Base-by-base conservation (phyloP, 2,113 vertebrate species). In the Dasypus novemcinctus region DNA sequence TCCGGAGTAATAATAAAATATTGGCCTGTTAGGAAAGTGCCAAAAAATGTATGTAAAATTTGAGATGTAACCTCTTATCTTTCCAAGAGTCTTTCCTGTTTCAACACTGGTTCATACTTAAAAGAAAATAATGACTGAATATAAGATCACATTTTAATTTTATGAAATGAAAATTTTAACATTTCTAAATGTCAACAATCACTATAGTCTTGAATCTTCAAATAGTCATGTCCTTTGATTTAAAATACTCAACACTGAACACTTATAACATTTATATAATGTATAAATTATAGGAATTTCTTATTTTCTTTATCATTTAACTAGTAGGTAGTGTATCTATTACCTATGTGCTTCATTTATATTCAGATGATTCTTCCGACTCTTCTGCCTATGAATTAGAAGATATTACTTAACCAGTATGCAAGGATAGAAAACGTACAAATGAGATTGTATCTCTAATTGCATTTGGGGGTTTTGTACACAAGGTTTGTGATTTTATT, bases 111-210 rank as follows among this genome's bases (percentile, higher is more conserved):
- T 79, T 95, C 29, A 7, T 33, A 78, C 69, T 41, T 83, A n/a
- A 63, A 93, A 94, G 78, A 78, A 90, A 43, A 36, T 49, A 81
- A 74, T 78, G 36, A 85, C 10, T 87, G 69, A 90, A 91, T 78
- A 49, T 63, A 93, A 96, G 57, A 96, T 88, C 82, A 74, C 74
- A 94, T 95, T 97, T 95, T 92, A 93, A 87, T 80, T 95, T 93
- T 88, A 90, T 93, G 84, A 96, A 96, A 96, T 97, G 68, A 95
- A 95, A 97, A 91, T 95, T 93, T 95, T 91, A 95, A 86, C 95
- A 96, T 97, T 93, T 96, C 54, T 90, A 97, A 96, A 95, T 95
- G 89, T 59, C 87, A 93, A 41, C 38, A 75, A 43, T 91, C 13
- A 78, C 49, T 92, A 43, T 57, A 61, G 23, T 84, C 82, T 93